A percentile compares a stretch with the other conserved stretches of the same genome.
Conservation (phyloP, 1,140 invertebrate species). For the Drosophila pseudoobscura region DNA sequence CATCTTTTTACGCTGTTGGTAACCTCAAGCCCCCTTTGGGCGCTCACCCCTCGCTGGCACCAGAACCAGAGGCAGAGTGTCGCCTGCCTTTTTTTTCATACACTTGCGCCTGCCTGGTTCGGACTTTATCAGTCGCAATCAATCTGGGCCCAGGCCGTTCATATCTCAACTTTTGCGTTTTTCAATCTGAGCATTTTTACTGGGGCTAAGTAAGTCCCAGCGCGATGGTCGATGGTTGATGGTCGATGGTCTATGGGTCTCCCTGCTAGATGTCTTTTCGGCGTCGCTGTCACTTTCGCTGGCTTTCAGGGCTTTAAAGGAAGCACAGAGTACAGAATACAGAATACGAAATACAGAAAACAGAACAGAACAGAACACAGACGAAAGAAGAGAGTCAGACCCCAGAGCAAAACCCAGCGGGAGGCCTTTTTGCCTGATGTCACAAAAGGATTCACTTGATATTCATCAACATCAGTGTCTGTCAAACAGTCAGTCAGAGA, state of each 20-base stretch:
- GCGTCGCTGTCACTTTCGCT: constrained; percentile 63
- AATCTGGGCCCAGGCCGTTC: constrained; percentile 69
- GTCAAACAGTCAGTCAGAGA: constrained; percentile 73
- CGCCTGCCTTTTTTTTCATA: constrained; percentile 50
- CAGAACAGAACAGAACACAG: neutral
- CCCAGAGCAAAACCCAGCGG: constrained; percentile 54
- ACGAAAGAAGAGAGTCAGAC: too few relatives aligned
- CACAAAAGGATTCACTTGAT: constrained; percentile 83
- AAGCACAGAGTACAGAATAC: constrained; percentile 5
- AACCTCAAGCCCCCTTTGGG: constrained; percentile 52
- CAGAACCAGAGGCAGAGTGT: constrained; percentile 10
- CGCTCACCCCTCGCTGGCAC: neutral
- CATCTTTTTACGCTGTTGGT: constrained; percentile 62
- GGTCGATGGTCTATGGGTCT: constrained; percentile 5
- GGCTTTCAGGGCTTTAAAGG: constrained; percentile 53
- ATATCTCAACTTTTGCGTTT: constrained; percentile 81
- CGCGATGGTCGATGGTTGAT: constrained; percentile 41
- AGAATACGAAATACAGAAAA: constrained; percentile 4
- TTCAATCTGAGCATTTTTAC: constrained; percentile 76
- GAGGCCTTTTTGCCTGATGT: constrained; percentile 77
- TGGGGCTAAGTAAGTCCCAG: constrained; percentile 74
- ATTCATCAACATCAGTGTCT: constrained; percentile 83
- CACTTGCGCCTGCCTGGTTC: constrained; percentile 65
- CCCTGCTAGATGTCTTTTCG: constrained; percentile 47
- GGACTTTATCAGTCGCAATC: constrained; percentile 71